These are phyloP conservation scores for Homarus gammarus DNA, from an alignment of 2,888 invertebrate genomes.

Conservation along the genomic window DNA sequence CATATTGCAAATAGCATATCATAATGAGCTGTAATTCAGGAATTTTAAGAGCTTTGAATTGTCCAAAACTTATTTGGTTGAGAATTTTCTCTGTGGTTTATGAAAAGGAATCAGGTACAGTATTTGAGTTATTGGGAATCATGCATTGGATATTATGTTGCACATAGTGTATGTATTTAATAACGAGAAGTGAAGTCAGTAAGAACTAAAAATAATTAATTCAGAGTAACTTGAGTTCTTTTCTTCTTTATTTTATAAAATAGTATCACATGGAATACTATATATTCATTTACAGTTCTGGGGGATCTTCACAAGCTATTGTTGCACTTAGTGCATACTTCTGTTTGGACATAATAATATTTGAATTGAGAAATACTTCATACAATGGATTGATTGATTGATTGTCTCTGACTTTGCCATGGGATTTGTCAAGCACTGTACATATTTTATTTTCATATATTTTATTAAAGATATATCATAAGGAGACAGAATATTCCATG, in stretches of 20 bases:
- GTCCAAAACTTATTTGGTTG: constrained; percentile 14
- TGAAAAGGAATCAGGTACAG: background rate
- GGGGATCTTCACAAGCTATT: background rate
- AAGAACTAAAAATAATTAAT: background rate
- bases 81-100: background rate
- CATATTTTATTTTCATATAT: background rate
- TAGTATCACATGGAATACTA: background rate
- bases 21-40: constrained; percentile 14
- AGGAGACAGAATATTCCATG: background rate
- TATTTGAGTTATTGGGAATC: background rate
- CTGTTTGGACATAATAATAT: background rate
- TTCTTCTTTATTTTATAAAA: background rate
- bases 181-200: constrained; percentile 2
- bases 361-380: background rate
- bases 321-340: background rate
- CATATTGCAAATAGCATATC: constrained; percentile 33
- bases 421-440: background rate
- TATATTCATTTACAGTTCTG: background rate
- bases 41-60: constrained; percentile 20
- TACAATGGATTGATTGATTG: background rate
- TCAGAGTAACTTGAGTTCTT: background rate
- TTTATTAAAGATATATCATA: background rate
- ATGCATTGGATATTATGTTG: background rate
- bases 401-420: background rate
- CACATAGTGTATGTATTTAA: background rate